Percentiles rank a stretch among this genome's conserved stretches.
These are phyloP conservation scores for Drosophila phalerata DNA, from an alignment of 2,888 invertebrate genomes.

Conservation along the genomic window DNA sequence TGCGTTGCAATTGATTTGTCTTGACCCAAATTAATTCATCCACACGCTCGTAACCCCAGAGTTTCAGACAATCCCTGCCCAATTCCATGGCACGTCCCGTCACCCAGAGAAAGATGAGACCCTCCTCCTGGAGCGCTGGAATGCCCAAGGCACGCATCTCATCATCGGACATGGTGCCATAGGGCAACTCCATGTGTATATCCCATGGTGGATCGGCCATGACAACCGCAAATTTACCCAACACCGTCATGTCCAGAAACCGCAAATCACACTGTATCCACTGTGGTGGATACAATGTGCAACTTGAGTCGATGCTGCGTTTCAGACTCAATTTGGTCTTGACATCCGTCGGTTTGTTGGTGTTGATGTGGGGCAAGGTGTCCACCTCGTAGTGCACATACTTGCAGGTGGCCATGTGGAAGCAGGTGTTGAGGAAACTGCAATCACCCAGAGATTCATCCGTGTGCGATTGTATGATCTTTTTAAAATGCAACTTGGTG, in stretches of 20 bases:
- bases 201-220: slow-evolving; percentile 99
- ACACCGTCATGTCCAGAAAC: slow-evolving; percentile 85
- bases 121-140: slow-evolving; percentile 97
- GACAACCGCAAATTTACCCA: slow-evolving; percentile 98
- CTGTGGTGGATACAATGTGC: slow-evolving; percentile 94
- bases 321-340: slow-evolving; percentile 84
- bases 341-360: slow-evolving; percentile 84
- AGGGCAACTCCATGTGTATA: slow-evolving; percentile 99
- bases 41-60: slow-evolving; percentile 98
- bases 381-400: slow-evolving; percentile 99
- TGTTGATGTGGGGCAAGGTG: slow-evolving; percentile 86
- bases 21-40: slow-evolving; percentile 99
- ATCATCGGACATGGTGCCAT: slow-evolving; percentile 98
- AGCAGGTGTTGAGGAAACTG: slow-evolving; percentile 98
- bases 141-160: slow-evolving; percentile 98
- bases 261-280: slow-evolving; percentile 99
- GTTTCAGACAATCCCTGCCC: slow-evolving; percentile 96
- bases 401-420: slow-evolving; percentile 99
- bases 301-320: slow-evolving; percentile 83
- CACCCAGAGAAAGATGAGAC: slow-evolving; percentile 98
- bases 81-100: slow-evolving; percentile 95
- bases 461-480: slow-evolving; percentile 97
- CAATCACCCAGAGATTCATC: slow-evolving; percentile 98
- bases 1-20: slow-evolving; percentile 98
- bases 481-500: slow-evolving; percentile 97